Conservation (phyloP, 2,888 invertebrate species). For the Eristalis tenax region DNA sequence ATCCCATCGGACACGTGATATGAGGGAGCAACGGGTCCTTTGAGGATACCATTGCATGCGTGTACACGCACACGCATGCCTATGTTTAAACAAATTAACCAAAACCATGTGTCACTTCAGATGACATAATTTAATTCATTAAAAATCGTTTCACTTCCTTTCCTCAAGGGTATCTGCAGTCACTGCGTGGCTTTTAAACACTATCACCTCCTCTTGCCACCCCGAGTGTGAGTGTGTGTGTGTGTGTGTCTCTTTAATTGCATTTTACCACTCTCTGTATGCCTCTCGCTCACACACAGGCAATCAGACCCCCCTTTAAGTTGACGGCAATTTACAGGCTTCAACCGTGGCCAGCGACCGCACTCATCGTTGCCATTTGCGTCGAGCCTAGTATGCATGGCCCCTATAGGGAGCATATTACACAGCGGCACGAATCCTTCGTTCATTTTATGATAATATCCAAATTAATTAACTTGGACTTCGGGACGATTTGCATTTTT, state of each 20-base stretch:
- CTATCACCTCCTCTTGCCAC: background rate
- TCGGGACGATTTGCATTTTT: conserved; percentile 71
- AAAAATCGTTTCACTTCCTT: conserved; percentile 56
- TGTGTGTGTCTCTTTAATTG: conserved; percentile 12
- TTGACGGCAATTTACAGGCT: conserved; percentile 53
- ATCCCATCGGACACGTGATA: background rate
- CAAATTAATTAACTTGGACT: conserved; percentile 72
- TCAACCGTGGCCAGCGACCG: conserved; percentile 14
- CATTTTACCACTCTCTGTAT: background rate
- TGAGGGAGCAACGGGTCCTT: conserved; percentile 2
- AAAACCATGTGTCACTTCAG: conserved; percentile 57
- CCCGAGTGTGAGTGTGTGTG: background rate
- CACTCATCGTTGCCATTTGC: conserved; percentile 54
- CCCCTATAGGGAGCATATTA: background rate
- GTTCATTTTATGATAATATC: conserved; percentile 71
- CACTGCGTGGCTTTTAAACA: background rate
- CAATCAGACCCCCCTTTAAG: background rate
- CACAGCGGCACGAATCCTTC: conserved; percentile 56
- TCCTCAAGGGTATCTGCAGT: conserved; percentile 30
- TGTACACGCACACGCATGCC: conserved; percentile 1
- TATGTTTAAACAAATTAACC: conserved; percentile 50
- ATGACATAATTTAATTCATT: conserved; percentile 67
- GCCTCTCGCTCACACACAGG: background rate
- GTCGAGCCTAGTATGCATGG: conserved; percentile 19
- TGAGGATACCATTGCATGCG: conserved; percentile 3